A percentile compares a stretch with the other conserved stretches of the same genome.
Conservation (phyloP, 2,113 vertebrate species). For the Enhydra lutris region DNA sequence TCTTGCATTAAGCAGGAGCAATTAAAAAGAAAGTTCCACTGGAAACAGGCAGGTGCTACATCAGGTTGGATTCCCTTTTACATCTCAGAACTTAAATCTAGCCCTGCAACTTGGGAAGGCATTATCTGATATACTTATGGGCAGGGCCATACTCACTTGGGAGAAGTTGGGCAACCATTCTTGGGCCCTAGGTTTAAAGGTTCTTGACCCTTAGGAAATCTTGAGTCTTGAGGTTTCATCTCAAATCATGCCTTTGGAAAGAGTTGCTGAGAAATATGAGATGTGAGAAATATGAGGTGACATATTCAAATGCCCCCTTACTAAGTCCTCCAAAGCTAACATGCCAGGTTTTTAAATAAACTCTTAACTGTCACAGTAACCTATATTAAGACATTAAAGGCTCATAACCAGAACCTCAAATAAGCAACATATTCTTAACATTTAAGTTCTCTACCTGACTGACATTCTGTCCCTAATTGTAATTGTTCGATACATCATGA, state of each 20-base stretch:
- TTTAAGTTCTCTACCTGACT: not conserved
- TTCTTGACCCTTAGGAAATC: not conserved
- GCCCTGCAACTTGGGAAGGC: not conserved
- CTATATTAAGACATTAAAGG: not conserved
- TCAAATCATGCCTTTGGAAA: not conserved
- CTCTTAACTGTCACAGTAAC: not conserved
- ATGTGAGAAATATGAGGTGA: constrained; percentile 38
- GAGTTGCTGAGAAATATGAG: constrained; percentile 40
- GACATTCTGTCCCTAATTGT: not conserved
- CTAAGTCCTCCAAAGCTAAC: not conserved
- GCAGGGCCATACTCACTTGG: not conserved
- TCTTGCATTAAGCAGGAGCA: constrained; percentile 63
- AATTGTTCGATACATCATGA: not conserved
- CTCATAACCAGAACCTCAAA: not conserved
- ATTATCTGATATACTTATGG: constrained; percentile 21
- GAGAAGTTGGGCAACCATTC: not conserved
- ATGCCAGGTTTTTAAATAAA: not conserved
- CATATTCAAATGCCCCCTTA: not conserved
- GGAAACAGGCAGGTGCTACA: constrained; percentile 28
- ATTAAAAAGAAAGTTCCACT: constrained; percentile 65
- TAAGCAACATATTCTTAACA: not conserved
- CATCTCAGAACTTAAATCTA: constrained; percentile 3
- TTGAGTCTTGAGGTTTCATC: not conserved
- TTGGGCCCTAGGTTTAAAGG: not conserved
- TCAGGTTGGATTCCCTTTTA: not conserved